Conservation (phyloP, 2,113 vertebrate species). For the Halcyon senegalensis region DNA sequence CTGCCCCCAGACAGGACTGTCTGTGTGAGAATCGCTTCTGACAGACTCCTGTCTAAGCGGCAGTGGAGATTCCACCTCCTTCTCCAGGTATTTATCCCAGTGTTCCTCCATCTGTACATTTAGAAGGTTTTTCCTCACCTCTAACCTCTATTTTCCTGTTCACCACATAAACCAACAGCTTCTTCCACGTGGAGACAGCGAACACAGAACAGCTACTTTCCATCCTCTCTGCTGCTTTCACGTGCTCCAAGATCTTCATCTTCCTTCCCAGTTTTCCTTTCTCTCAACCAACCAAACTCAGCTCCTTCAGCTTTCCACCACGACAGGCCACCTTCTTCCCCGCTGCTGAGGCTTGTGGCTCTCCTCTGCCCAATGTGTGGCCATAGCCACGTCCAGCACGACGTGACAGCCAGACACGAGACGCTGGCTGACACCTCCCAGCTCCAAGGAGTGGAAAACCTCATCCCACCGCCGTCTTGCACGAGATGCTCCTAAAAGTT, state of each 20-base stretch:
- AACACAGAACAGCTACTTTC: not conserved
- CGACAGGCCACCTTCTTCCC: not conserved
- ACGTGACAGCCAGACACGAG: not conserved
- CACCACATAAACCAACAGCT: not conserved
- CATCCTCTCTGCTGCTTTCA: not conserved
- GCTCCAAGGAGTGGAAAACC: not conserved
- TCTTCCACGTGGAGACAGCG: fast-evolving
- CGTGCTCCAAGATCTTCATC: not conserved
- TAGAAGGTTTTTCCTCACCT: fast-evolving
- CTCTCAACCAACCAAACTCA: not conserved
- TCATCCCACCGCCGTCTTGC: not conserved
- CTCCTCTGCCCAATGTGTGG: fast-evolving
- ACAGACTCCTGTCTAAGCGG: not conserved
- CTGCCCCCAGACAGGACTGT: not conserved
- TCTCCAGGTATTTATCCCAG: not conserved
- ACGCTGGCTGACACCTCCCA: not conserved
- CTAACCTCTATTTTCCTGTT: not conserved
- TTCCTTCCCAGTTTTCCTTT: not conserved
- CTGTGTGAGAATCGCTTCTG: not conserved
- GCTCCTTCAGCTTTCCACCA: not conserved
- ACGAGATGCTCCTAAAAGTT: not conserved
- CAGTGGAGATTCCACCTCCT: fast-evolving
- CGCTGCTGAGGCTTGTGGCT: fast-evolving
- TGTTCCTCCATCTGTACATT: fast-evolving
- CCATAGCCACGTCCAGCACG: not conserved